Evolutionary conservation across 2,888 invertebrate genomes (phyloP).

Genomic region (Liopterus haemorrhoidalis): DNA sequence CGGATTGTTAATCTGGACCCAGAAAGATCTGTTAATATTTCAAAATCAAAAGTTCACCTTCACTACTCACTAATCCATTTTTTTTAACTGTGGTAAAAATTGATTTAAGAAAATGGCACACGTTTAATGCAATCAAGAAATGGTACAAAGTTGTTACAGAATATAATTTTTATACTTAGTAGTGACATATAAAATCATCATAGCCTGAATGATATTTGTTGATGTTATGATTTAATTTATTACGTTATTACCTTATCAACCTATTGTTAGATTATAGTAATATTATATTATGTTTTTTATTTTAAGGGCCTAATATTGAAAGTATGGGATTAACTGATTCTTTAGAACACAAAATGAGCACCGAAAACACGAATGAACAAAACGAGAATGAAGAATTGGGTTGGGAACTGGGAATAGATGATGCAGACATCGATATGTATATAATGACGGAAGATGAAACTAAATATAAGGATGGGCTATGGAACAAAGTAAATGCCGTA

Average conservation of each 20-base stretch:
- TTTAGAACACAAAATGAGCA: constrained; percentile 43
- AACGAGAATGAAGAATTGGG: constrained; percentile 51
- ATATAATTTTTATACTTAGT: no score
- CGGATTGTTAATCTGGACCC: no score
- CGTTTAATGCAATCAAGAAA: no score
- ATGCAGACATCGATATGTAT: constrained; percentile 82
- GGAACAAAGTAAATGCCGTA: constrained; percentile 83
- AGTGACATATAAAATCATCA: no score
- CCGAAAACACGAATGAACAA: constrained; percentile 38
- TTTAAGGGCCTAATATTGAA: constrained; percentile 63
- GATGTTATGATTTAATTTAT: neutral
- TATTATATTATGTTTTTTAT: constrained; percentile 11
- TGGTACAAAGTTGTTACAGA: no score
- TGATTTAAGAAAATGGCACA: no score
- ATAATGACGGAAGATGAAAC: constrained; percentile 79
- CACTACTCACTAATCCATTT: no score
- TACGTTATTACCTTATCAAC: neutral
- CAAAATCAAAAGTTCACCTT: no score
- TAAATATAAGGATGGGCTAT: constrained; percentile 71
- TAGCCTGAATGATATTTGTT: neutral
- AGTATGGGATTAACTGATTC: constrained; percentile 67
- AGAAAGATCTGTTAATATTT: no score
- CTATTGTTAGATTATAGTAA: constrained; percentile 9
- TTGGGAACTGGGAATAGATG: constrained; percentile 74
- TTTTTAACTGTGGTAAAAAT: no score